Conservation (phyloP, 2,888 invertebrate species). For the Cephalotes varians region DNA sequence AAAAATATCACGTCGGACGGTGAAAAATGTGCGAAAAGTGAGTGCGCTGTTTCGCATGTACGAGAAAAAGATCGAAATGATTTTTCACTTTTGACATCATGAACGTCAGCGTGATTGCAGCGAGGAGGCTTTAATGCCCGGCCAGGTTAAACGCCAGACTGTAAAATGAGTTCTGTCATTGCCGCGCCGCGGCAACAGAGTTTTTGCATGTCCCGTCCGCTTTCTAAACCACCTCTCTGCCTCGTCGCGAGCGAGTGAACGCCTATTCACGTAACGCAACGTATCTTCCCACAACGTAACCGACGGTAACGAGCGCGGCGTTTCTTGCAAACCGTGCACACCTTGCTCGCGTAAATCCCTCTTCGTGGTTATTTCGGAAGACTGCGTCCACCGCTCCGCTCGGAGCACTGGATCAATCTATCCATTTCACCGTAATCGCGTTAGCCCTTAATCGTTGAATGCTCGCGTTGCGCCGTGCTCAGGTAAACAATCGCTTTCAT, state of each 20-base stretch:
- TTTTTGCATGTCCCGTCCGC: conserved; percentile 68
- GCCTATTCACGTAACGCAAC: conserved; percentile 71
- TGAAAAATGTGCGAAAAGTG: not conserved
- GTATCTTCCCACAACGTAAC: conserved; percentile 70
- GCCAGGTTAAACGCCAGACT: conserved; percentile 27
- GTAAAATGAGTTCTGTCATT: conserved; percentile 65
- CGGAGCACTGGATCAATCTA: conserved; percentile 33
- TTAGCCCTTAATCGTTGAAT: conserved; percentile 49
- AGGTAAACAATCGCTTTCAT: conserved; percentile 49
- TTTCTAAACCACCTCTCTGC: conserved; percentile 82
- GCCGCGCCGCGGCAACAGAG: conserved; percentile 59
- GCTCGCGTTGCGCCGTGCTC: conserved; percentile 32
- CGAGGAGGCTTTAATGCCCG: not conserved
- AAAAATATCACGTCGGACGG: not conserved
- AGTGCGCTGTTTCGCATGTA: too few relatives aligned
- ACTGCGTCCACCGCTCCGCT: conserved; percentile 30
- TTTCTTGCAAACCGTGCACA: conserved; percentile 56
- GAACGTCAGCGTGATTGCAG: not conserved
- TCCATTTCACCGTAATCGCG: conserved; percentile 47
- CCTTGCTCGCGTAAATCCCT: conserved; percentile 41
- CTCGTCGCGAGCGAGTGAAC: conserved; percentile 69
- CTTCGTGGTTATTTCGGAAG: conserved; percentile 37
- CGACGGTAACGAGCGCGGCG: conserved; percentile 53
- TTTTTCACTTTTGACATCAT: conserved; percentile 1
- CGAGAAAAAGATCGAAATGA: not conserved